Percentiles rank a stretch among this genome's conserved stretches.
These are phyloP conservation scores for Chrysaora quinquecirrha DNA, from an alignment of 30 jellyfish, hydroid and myxozoan species.

Conservation along the genomic window DNA sequence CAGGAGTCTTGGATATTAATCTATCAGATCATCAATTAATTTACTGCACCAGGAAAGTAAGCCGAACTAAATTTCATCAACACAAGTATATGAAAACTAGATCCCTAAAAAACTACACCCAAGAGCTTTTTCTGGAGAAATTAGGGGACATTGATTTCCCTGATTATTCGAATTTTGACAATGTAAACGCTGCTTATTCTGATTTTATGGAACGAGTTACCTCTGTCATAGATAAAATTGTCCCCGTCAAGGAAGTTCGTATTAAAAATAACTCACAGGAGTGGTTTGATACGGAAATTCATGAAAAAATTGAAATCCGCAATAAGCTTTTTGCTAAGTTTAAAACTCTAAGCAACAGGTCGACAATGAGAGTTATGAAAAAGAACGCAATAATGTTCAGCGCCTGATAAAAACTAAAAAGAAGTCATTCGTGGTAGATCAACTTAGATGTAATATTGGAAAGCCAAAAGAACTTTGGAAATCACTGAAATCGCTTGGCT, in stretches of 20 bases:
- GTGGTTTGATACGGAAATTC: slow-evolving; percentile 39
- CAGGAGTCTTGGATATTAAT: not conserved
- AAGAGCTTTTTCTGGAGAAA: slow-evolving; percentile 20
- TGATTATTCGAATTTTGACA: slow-evolving; percentile 3
- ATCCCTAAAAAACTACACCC: slow-evolving; percentile 6
- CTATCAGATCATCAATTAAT: slow-evolving; percentile 37
- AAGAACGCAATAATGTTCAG: not conserved
- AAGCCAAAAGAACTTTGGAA: slow-evolving; percentile 22
- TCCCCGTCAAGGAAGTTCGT: slow-evolving; percentile 38
- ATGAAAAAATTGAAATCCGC: not conserved
- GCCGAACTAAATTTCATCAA: slow-evolving; percentile 6
- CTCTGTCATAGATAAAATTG: slow-evolving; percentile 22
- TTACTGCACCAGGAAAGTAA: slow-evolving; percentile 34
- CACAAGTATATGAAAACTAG: slow-evolving; percentile 8
- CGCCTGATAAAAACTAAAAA: not conserved
- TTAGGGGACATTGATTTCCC: slow-evolving; percentile 1
- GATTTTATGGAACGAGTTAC: slow-evolving; percentile 11
- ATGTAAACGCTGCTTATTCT: slow-evolving; percentile 38
- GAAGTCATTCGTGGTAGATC: not conserved
- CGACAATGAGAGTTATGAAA: not conserved
- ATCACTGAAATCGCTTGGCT: slow-evolving; percentile 5
- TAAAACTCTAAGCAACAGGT: not conserved
- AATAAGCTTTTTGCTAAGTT: not conserved
- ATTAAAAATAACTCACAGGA: slow-evolving; percentile 36
- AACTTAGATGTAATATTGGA: not conserved